Conservation (phyloP, 2,797 vertebrate genomes). For the Alosa sapidissima region DNA sequence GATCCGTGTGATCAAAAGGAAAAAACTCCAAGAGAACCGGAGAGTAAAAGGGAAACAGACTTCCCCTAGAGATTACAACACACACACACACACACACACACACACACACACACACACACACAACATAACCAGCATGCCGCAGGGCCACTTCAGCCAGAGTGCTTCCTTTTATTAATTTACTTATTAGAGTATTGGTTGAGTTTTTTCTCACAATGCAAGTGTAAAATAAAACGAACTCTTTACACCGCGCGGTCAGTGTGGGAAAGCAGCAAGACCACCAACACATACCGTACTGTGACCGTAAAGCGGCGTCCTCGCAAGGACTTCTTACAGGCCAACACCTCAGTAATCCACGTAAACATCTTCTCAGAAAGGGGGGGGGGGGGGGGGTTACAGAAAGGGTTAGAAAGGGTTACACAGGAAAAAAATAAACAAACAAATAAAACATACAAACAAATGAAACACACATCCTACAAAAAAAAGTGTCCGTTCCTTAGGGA, state of each 20-base stretch:
- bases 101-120: conserved; percentile 14
- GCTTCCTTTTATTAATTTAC: conserved; percentile 29
- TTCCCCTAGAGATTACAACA: neutral
- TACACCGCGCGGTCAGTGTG: neutral
- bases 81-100: conserved; percentile 22
- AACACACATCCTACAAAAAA: conserved; percentile 49
- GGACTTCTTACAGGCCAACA: conserved; percentile 24
- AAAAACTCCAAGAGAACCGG: neutral
- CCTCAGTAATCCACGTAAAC: conserved; percentile 50
- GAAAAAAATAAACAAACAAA: conserved; percentile 33
- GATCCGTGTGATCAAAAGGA: neutral
- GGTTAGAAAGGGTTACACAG: conserved; percentile 32
- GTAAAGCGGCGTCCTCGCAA: neutral
- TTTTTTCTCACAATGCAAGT: conserved; percentile 70
- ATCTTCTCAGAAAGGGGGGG: conserved; percentile 34
- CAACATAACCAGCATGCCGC: neutral
- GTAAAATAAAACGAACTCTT: conserved; percentile 58
- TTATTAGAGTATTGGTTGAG: conserved; percentile 64
- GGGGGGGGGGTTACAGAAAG: conserved; percentile 21
- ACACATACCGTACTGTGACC: neutral
- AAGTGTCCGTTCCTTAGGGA: neutral
- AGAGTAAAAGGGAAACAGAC: conserved; percentile 7
- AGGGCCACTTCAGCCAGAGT: neutral
- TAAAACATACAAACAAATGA: conserved; percentile 46
- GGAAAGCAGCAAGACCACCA: neutral